Evolutionary conservation across 2,888 invertebrate species (phyloP).

Genomic region (Limulus polyphemus): DNA sequence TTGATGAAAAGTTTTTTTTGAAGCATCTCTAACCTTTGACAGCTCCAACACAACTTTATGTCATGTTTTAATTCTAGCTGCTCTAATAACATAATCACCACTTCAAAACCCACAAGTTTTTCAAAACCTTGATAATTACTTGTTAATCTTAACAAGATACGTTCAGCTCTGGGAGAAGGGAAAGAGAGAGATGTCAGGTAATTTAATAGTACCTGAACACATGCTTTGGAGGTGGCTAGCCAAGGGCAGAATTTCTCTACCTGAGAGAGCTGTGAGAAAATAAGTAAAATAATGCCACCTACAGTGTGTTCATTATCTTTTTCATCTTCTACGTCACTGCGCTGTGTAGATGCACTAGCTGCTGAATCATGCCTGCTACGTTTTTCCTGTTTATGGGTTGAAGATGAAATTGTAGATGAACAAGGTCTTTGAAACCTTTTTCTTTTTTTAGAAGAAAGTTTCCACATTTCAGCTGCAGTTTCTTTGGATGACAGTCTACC

Average conservation of each 20-base stretch:
- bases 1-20: constrained; percentile 5
- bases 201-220: constrained; percentile 29
- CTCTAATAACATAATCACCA: constrained; percentile 27
- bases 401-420: not conserved
- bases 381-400: not conserved
- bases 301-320: constrained; percentile 1
- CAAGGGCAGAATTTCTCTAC: constrained; percentile 29
- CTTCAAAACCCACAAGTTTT: constrained; percentile 24
- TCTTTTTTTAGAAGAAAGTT: not conserved
- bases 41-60: constrained; percentile 2
- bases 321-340: not conserved
- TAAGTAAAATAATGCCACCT: constrained; percentile 9
- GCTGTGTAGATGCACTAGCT: not conserved
- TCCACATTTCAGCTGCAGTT: not conserved
- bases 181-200: constrained; percentile 27
- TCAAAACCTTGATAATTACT: constrained; percentile 31
- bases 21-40: not conserved
- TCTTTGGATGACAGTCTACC: not conserved
- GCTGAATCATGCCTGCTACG: not conserved
- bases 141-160: constrained; percentile 30
- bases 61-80: constrained; percentile 14
- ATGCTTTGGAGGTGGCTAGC: constrained; percentile 5
- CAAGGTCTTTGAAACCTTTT: not conserved
- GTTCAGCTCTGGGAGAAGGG: constrained; percentile 22
- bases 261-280: constrained; percentile 31